Base-by-base conservation (phyloP, 2,113 vertebrate genomes). In the Athene cunicularia region DNA sequence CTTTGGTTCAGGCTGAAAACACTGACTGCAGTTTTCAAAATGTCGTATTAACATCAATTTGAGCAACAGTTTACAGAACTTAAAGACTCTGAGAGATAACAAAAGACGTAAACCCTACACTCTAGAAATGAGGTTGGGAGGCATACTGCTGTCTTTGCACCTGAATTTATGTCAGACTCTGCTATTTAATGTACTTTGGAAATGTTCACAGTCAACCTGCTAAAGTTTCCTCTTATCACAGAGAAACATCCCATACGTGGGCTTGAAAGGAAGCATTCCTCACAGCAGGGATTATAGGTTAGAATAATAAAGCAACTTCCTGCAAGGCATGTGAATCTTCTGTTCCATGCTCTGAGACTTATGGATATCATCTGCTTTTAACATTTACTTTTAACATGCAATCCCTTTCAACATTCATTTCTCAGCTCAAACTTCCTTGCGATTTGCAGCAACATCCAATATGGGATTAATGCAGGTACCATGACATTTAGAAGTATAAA, bases 251-350 rank as follows among this genome's bases (percentile, higher is more conserved):
- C 97, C 50, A 71, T 67, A 90, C 4, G 7, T 66, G 63, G 73
- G 53, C 70, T 95, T 97, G 84, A 95, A 96, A 95, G 86, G 85
- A 90, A 90, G 67, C 41, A 0, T 55, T 95, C 37, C 67, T 80
- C 93, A 88, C 91, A 93, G 95, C 74, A 59, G 94, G 85, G 77
- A 92, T 91, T 74, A 88, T 50, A 86, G 88, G 73, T 87, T 88
- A 86, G 92, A 92, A 95, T 94, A 95, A 92, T 86, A 93, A 95
- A 94, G 77, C 50, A 95, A 93, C 80, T 95, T 95, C 77, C 93
- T 94, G 80, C 89, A 85, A 95, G 67, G 70, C 71, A 91, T 82
- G 53, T 82, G 97, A 93, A 73, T 91, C 84, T 91, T 93, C 93
- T 92, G 47, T 85, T 89, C 80, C 52, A 9, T 0, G 1, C 33